Conservation (phyloP, 2,113 vertebrate species). For the Laterallus jamaicensis region DNA sequence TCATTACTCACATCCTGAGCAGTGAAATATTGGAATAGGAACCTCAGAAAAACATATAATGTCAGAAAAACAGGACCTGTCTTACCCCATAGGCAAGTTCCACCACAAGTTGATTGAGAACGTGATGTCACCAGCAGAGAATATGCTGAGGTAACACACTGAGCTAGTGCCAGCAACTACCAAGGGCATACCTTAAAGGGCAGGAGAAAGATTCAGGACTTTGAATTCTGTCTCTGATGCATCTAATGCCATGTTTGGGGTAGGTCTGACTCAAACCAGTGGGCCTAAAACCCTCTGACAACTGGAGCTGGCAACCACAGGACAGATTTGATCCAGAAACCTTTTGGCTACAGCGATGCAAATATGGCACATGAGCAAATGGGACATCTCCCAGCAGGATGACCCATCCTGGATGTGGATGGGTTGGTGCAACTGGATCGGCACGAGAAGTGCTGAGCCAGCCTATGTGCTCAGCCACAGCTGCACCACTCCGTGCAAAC, state of each 20-base stretch:
- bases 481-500: neutral
- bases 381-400: neutral
- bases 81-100: neutral
- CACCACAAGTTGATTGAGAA: fast-evolving
- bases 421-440: no score
- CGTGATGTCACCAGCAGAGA: neutral
- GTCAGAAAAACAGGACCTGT: neutral
- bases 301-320: fast-evolving
- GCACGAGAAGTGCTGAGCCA: neutral
- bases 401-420: neutral
- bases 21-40: neutral
- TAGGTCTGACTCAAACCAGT: neutral
- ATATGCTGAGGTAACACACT: neutral
- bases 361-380: neutral
- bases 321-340: neutral
- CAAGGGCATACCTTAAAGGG: neutral
- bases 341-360: neutral
- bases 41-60: neutral
- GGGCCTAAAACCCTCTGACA: fast-evolving
- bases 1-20: neutral
- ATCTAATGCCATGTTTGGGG: neutral
- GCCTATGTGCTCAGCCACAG: neutral
- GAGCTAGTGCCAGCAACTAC: neutral
- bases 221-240: neutral
- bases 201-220: neutral